Base-by-base conservation (phyloP, 2,888 invertebrate species). In the Glaucopsyche alexis region DNA sequence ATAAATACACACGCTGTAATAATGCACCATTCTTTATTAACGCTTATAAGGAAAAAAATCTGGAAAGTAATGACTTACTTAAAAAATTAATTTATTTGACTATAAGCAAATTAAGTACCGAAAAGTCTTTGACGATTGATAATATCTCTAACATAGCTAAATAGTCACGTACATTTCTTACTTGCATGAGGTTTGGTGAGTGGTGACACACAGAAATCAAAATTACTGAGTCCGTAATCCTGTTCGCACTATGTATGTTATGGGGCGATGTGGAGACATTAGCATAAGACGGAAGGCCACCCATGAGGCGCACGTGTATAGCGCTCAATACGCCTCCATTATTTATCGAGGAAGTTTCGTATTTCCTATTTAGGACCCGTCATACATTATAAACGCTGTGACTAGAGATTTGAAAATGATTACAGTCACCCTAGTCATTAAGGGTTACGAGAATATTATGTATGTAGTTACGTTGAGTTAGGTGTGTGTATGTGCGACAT, bases 271-370 rank as follows among this genome's bases (percentile, higher is more conserved):
- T 19, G 60, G 60, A 13, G 60, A 60, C 60, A 60, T 60, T 60
- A 60, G 60, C 60, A 60, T 60, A 60, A 38, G 60, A 60, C 60
- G 60, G 38, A 60, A 66, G 66, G 66, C 66, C 66, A 66, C 66
- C 66, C 66, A 42, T 16, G 66, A n/a, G 40, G 1, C 42, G 66
- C 66, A 66, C 66, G 66, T 66, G 66, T n/a, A 42, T 42, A 42
- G 40, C 65, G 40, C 16, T 66, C 42, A 66, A 66, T 66, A 66
- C 16, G n/a, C 42, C 42, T 42, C n/a, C 65, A 66, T 42, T 66
- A 66, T 66, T 66, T 40, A 66, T 66, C 40, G 65, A 66, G 42
- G 65, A 66, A 42, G 65, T 66, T 66, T 66, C 65, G 42, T 38
- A 42, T 66, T 40, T 66, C 65, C 65, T 66, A 66, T 66, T n/a